These are phyloP conservation scores for Philopedon plagiatum DNA, from an alignment of 2,888 invertebrate species.

Conservation along the genomic window DNA sequence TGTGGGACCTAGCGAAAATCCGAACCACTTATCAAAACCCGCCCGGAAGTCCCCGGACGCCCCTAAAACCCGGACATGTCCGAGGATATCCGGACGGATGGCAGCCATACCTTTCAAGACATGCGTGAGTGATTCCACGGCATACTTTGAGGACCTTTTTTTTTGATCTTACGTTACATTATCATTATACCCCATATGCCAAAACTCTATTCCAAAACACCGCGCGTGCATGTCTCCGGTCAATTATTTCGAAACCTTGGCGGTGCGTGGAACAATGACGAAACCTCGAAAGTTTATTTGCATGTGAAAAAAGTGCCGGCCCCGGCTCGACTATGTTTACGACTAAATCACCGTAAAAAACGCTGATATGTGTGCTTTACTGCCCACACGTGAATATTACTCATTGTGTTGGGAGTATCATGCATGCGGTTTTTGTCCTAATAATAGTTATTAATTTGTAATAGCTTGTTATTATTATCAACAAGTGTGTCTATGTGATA, in stretches of 20 bases:
- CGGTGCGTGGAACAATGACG: conserved; percentile 43
- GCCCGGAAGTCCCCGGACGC: too few relatives aligned
- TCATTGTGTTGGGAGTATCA: conserved; percentile 18
- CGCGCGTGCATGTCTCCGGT: conserved; percentile 49
- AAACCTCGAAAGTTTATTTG: conserved; percentile 49
- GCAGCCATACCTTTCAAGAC: too few relatives aligned
- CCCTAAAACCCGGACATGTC: too few relatives aligned
- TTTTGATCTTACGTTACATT: too few relatives aligned
- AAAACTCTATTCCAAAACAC: conserved; percentile 31
- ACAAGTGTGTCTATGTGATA: not conserved
- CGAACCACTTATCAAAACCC: too few relatives aligned
- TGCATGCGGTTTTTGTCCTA: conserved; percentile 3
- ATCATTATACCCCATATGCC: not conserved
- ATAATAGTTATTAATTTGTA: not conserved
- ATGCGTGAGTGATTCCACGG: too few relatives aligned
- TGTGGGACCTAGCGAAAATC: too few relatives aligned
- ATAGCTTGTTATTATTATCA: not conserved
- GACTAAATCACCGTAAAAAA: conserved; percentile 33
- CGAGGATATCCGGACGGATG: too few relatives aligned
- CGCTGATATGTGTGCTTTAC: conserved; percentile 28
- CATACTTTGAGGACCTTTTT: too few relatives aligned
- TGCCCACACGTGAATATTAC: conserved; percentile 33
- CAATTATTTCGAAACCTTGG: conserved; percentile 48
- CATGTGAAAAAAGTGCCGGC: conserved; percentile 33
- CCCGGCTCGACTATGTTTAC: conserved; percentile 31